These are phyloP conservation scores for Drosophila anomalata DNA, from an alignment of 2,888 invertebrate genomes.

Conservation along the genomic window DNA sequence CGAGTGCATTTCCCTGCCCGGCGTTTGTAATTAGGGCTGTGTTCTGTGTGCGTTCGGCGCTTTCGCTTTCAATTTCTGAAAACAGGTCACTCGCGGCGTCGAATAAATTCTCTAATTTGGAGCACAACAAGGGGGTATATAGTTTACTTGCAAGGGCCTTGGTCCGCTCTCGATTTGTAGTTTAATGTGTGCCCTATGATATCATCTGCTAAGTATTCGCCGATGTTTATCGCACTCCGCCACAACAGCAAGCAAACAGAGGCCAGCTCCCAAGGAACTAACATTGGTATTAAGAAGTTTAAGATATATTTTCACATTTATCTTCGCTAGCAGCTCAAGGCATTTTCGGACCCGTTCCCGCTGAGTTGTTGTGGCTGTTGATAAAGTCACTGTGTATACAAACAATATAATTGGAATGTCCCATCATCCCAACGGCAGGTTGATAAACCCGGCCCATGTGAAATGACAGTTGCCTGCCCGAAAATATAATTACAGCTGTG, in stretches of 20 bases:
- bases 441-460: conserved; percentile 70
- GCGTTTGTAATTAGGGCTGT: conserved; percentile 49
- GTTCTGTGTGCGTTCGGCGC: conserved; percentile 25
- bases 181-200: conserved; percentile 61
- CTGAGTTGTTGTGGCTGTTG: conserved; percentile 24
- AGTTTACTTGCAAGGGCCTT: neutral
- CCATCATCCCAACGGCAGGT: conserved; percentile 34
- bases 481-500: conserved; percentile 59
- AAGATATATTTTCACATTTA: conserved; percentile 51
- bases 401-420: conserved; percentile 38
- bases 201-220: conserved; percentile 65
- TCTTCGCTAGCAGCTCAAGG: conserved; percentile 52
- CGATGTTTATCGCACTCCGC: conserved; percentile 54
- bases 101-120: conserved; percentile 48
- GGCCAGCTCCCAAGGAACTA: conserved; percentile 29
- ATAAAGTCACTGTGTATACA: conserved; percentile 62
- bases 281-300: conserved; percentile 64
- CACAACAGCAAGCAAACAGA: conserved; percentile 25
- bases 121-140: conserved; percentile 27
- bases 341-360: conserved; percentile 37
- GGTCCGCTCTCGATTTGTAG: conserved; percentile 14
- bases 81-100: conserved; percentile 56
- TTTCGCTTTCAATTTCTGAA: conserved; percentile 56
- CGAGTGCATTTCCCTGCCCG: conserved; percentile 42
- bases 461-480: conserved; percentile 59